Percentiles rank a stretch among this genome's conserved stretches.
Evolutionary conservation across 2,888 invertebrate genomes (phyloP).

Genomic region (Macaria notata): DNA sequence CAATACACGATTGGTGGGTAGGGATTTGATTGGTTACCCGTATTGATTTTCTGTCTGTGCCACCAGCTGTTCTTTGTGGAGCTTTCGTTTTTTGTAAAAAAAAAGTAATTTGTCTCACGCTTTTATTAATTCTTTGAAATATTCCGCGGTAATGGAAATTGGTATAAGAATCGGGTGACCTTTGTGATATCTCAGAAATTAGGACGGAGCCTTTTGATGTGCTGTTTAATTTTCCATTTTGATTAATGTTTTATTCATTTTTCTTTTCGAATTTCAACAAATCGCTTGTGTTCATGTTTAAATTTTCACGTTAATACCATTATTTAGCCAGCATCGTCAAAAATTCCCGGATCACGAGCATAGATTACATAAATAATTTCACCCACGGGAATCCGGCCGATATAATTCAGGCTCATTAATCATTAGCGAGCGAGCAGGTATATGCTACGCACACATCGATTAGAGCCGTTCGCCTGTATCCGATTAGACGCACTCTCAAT

Average conservation of each 20-base stretch:
- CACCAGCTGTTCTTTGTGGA: constrained; percentile 9
- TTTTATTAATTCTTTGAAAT: constrained; percentile 12
- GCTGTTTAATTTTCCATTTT: not conserved
- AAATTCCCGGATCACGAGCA: constrained; percentile 13
- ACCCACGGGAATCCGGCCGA: constrained; percentile 19
- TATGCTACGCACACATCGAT: constrained; percentile 37
- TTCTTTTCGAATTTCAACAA: not conserved
- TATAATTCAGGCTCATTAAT: constrained; percentile 21
- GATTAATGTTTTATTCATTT: not conserved
- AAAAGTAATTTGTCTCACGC: constrained; percentile 8
- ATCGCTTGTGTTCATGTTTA: not conserved
- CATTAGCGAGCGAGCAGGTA: constrained; percentile 16
- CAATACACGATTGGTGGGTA: constrained; percentile 25
- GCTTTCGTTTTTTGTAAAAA: constrained; percentile 7
- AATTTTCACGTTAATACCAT: constrained; percentile 3
- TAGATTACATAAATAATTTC: constrained; percentile 23
- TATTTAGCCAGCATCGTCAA: constrained; percentile 1
- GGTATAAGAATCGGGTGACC: constrained; percentile 2
- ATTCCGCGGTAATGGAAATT: constrained; percentile 6
- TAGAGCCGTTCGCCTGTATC: constrained; percentile 50
- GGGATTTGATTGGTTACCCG: constrained; percentile 25
- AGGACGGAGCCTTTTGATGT: no score
- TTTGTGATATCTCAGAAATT: not conserved
- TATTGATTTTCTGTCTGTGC: constrained; percentile 22
- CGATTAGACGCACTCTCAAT: constrained; percentile 69